Percentiles rank a stretch among this genome's conserved stretches.
Evolutionary conservation across 2,113 vertebrate species (phyloP).

Genomic region (cattle (Bos taurus)): ARS-UCD2.0 NC_037337.1:80528501-80529000

Average conservation of each 20-base stretch:
- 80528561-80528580: background rate
- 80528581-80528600: background rate
- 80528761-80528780: background rate
- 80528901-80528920: too few species aligned
- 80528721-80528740: background rate
- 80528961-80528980: background rate
- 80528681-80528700: background rate
- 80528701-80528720: background rate
- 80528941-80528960: background rate
- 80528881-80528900: background rate
- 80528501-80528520: background rate
- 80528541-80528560: background rate
- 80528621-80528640: background rate
- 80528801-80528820: background rate
- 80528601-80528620: background rate
- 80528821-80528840: background rate
- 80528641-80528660: background rate
- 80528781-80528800: background rate
- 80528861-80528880: background rate
- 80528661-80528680: background rate
- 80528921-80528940: background rate
- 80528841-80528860: background rate
- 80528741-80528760: background rate
- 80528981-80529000: background rate
- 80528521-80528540: background rate